A percentile compares a stretch with the other conserved stretches of the same genome.
Conservation (phyloP, 2,797 vertebrate species). For the Hippocampus kuda region DNA sequence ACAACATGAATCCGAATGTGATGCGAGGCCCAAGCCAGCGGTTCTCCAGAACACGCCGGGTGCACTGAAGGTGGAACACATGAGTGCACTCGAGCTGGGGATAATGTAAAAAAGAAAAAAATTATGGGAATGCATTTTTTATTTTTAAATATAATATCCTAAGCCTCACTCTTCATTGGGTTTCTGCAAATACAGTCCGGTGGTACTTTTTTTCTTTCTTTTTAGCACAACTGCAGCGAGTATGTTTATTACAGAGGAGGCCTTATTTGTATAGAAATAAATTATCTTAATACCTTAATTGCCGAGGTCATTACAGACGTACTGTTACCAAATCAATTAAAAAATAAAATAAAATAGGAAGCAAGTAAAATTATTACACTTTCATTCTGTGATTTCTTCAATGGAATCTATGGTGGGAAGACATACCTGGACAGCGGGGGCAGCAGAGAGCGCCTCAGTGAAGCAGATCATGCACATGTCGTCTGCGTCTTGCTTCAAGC, state of each 20-base stretch:
- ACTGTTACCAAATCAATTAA: not conserved
- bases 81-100: conserved; percentile 95
- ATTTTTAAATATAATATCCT: not conserved
- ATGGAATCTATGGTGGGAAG: not conserved
- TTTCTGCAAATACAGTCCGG: too few species aligned
- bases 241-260: too few species aligned
- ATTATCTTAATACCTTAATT: not conserved
- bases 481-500: conserved; percentile 94
- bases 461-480: conserved; percentile 99
- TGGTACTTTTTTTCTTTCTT: not conserved
- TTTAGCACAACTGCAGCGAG: not conserved
- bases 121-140: not conserved
- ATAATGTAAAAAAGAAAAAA: not conserved
- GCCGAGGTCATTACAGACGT: not conserved
- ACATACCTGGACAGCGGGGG: conserved; percentile 89
- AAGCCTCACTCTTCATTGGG: too few species aligned
- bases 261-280: not conserved
- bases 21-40: conserved; percentile 97
- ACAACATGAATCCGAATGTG: conserved; percentile 98
- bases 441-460: conserved; percentile 95
- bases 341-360: too few species aligned
- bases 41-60: conserved; percentile 91
- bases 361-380: not conserved
- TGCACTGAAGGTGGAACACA: conserved; percentile 97
- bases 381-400: not conserved